Conservation (phyloP, 2,888 invertebrate genomes). For the Lingula anatina region DNA sequence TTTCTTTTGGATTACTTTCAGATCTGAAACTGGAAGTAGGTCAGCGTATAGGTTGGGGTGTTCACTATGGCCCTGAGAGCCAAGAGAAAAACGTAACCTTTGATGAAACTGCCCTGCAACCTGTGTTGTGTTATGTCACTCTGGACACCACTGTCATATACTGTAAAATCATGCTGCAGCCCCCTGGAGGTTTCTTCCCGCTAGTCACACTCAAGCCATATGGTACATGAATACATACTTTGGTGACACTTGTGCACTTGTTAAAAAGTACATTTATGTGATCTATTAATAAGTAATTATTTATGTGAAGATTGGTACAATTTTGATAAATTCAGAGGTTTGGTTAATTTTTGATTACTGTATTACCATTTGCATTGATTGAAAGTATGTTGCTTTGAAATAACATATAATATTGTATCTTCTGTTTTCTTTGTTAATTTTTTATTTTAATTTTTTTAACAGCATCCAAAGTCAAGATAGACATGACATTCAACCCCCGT, state of each 20-base stretch:
- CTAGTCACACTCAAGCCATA: constrained; percentile 28
- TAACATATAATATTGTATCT: no score
- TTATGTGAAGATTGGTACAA: no score
- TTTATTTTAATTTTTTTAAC: neutral
- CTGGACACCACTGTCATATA: constrained; percentile 29
- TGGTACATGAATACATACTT: constrained; percentile 17
- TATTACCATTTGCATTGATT: constrained; percentile 2
- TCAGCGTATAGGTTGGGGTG: constrained; percentile 40
- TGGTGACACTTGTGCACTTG: no score
- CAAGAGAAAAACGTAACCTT: constrained; percentile 19
- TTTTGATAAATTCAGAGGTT: no score
- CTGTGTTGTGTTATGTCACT: constrained; percentile 41
- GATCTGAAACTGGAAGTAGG: constrained; percentile 22
- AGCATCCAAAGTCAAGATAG: constrained; percentile 31
- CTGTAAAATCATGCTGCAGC: constrained; percentile 40
- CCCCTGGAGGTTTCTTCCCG: constrained; percentile 44
- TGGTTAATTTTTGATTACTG: neutral
- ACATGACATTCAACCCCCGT: constrained; percentile 27
- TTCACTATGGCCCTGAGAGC: constrained; percentile 33
- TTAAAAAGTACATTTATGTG: no score
- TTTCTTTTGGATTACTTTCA: no score
- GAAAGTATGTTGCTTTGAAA: no score
- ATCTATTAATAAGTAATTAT: neutral
- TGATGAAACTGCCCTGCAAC: constrained; percentile 33
- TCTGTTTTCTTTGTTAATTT: no score